A percentile compares a stretch with the other conserved stretches of the same genome.
These are phyloP conservation scores for Archaeoteleia sp. DNA, from an alignment of 2,888 invertebrate species.

Conservation along the genomic window DNA sequence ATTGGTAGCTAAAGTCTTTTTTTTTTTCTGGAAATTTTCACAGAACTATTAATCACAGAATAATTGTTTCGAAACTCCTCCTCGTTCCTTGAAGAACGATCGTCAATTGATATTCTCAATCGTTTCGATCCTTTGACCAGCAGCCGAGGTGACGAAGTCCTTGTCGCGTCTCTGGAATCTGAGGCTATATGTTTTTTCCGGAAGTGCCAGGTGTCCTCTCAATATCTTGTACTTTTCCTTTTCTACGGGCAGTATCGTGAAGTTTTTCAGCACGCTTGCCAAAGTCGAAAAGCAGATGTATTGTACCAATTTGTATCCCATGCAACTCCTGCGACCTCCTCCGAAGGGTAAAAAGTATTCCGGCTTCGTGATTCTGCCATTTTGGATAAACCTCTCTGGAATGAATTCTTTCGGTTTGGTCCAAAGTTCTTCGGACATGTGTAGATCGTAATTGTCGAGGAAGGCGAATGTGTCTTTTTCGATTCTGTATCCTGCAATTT, in stretches of 20 bases:
- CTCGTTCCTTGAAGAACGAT: slow-evolving; percentile 11
- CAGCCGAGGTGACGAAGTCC: slow-evolving; percentile 2
- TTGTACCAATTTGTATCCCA: slow-evolving; percentile 82
- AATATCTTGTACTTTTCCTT: slow-evolving; percentile 76
- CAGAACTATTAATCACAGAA: slow-evolving; percentile 36
- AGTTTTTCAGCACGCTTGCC: slow-evolving; percentile 77
- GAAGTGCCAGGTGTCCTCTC: slow-evolving; percentile 78
- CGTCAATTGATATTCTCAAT: slow-evolving; percentile 36
- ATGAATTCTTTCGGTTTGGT: slow-evolving; percentile 78
- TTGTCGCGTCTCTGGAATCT: slow-evolving; percentile 72
- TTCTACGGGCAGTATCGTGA: slow-evolving; percentile 75
- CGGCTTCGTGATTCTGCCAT: slow-evolving; percentile 78
- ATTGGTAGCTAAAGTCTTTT: slow-evolving; percentile 17
- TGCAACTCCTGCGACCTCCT: slow-evolving; percentile 80
- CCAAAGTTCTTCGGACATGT: slow-evolving; percentile 81
- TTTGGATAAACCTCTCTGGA: slow-evolving; percentile 79
- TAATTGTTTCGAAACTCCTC: slow-evolving; percentile 13
- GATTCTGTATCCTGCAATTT: slow-evolving; percentile 77
- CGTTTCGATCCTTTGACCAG: slow-evolving; percentile 10
- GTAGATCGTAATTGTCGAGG: slow-evolving; percentile 82
- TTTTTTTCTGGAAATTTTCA: slow-evolving; percentile 7
- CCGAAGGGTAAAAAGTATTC: slow-evolving; percentile 82
- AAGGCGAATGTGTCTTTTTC: slow-evolving; percentile 80
- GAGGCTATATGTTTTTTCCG: slow-evolving; percentile 76
- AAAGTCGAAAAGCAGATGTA: slow-evolving; percentile 77